Evolutionary conservation across 2,113 vertebrate species (phyloP).

Genomic region (Pogona vitticeps): DNA sequence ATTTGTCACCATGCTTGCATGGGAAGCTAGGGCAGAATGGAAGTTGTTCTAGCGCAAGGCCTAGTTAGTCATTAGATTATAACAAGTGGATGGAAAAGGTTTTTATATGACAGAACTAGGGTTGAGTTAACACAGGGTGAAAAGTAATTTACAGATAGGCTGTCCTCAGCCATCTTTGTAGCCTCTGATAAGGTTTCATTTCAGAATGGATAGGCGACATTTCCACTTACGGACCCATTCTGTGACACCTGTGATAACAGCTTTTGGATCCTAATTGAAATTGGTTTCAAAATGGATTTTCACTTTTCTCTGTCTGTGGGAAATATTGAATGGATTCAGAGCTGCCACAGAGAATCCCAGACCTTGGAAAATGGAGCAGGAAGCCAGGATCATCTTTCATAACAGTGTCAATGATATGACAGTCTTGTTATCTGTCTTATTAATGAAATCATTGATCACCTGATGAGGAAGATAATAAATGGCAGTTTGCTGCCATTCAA

Average conservation of each 20-base stretch:
- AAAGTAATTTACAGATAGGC: conserved; percentile 99
- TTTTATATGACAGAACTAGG: conserved; percentile 99
- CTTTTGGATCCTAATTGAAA: conserved; percentile 99
- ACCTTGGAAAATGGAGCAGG: conserved; percentile 86
- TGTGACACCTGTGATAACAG: conserved; percentile 99
- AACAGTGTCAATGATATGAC: conserved; percentile 90
- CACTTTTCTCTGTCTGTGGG: conserved; percentile 94
- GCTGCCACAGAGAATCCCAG: conserved; percentile 83
- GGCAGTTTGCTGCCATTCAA: conserved; percentile 76
- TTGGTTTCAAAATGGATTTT: conserved; percentile 99
- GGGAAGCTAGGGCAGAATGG: conserved; percentile 71
- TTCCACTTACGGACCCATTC: conserved; percentile 98
- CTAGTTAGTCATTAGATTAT: conserved; percentile 97
- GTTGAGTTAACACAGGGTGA: conserved; percentile 98
- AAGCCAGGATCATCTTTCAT: conserved; percentile 93
- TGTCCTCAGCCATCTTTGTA: conserved; percentile 98
- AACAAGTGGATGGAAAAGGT: conserved; percentile 89
- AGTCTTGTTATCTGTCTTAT: conserved; percentile 97
- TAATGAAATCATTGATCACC: conserved; percentile 99
- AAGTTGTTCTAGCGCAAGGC: conserved; percentile 70
- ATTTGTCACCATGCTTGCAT: conserved; percentile 67
- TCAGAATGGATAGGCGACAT: conserved; percentile 99
- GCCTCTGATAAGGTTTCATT: conserved; percentile 99
- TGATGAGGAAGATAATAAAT: conserved; percentile 97
- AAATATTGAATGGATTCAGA: conserved; percentile 89